Conservation (phyloP, 2,888 invertebrate genomes). For the Rotaria socialis region DNA sequence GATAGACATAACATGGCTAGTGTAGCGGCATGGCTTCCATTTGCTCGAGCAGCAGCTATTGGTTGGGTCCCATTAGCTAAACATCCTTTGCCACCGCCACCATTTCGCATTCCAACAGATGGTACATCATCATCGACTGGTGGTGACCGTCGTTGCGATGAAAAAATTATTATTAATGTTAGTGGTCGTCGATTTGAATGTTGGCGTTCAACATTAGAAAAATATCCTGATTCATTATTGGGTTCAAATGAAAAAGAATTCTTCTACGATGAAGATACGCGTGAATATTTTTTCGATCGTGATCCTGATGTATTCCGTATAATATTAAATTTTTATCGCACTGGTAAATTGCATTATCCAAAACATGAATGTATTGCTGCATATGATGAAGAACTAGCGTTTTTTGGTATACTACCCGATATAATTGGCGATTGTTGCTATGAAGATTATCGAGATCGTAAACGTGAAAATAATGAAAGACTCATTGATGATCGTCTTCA, state of each 20-base stretch:
- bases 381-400: constrained; percentile 97
- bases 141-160: constrained; percentile 65
- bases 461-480: constrained; percentile 94
- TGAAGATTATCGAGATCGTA: constrained; percentile 96
- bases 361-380: constrained; percentile 98
- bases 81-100: constrained; percentile 17
- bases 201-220: constrained; percentile 96
- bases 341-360: constrained; percentile 95
- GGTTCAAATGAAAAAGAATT: constrained; percentile 96
- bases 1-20: constrained; percentile 75
- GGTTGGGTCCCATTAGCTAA: constrained; percentile 97
- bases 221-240: constrained; percentile 94
- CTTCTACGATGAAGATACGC: constrained; percentile 95
- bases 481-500: constrained; percentile 80
- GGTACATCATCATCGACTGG: neutral
- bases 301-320: constrained; percentile 98
- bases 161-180: constrained; percentile 93
- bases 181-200: constrained; percentile 91
- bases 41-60: constrained; percentile 99
- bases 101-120: constrained; percentile 23
- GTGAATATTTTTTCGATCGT: constrained; percentile 98
- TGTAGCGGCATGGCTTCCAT: constrained; percentile 99
- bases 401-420: constrained; percentile 94
- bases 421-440: constrained; percentile 98
- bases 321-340: constrained; percentile 95